Evolutionary conservation across 2,113 vertebrate species (phyloP), one percentile per base, ranked within the genome.

Genomic region (Chaetodon trifascialis): DNA sequence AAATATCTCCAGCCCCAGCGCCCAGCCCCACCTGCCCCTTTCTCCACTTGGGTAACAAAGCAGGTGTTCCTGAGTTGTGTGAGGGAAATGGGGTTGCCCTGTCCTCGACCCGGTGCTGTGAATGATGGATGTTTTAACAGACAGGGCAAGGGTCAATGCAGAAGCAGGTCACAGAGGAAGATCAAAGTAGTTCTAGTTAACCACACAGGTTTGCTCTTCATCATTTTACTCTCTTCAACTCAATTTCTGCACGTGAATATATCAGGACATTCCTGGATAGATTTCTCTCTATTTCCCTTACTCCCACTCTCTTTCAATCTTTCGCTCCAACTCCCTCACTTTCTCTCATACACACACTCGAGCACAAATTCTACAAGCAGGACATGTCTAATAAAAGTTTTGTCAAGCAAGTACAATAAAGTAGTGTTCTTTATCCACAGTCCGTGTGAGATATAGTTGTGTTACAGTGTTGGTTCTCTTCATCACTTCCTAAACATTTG

Each of bases 41-140:
- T n/a, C 36, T 68, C 54, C 56, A 58, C 42, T 51, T 9, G 34
- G 47, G 38, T 34, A 76, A 17, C 69, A 17, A 73, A 86, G 89
- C 89, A 89, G 88, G 80, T 92, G 87, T 83, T 83, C 58, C 56
- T 3, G 30, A 59, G 69, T 60, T 59, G 62, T 75, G 62, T 51
- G 81, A 58, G 86, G 62, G 70, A 58, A 64, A 74, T 72, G 11
- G 68, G 76, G 85, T 55, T 80, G 82, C 72, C 79, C 72, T 42
- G 87, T 90, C 91, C 90, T 90, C 83, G 38, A 91, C 87, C 88
- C 14, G 21, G 23, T 46, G 55, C 70, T 63, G 73, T 65, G 78
- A 77, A 86, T 90, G 90, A 93, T 91, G 78, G 93, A 91, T 91
- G 90, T 68, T 90, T 78, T 75, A 87, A 82, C 76, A 56, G 40